Base-by-base conservation (phyloP, 1,140 invertebrate species). In the Scaptomyza montana region DNA sequence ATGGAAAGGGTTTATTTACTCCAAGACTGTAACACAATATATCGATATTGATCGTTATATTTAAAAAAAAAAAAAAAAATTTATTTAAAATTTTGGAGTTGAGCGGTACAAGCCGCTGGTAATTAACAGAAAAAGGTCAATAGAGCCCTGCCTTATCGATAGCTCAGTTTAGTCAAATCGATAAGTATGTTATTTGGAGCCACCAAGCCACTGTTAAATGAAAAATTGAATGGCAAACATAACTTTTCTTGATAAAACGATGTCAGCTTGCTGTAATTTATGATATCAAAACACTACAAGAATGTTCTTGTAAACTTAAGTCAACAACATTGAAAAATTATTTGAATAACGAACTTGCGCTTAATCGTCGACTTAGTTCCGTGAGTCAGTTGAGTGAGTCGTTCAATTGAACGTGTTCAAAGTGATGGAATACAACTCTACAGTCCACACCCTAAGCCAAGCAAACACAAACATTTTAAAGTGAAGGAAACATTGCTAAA, bases 401-500 rank as follows among this genome's bases (percentile, higher is more conserved):
- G 59, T 36, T 61, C 59, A 63, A 21, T 43, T 53, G 60, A 63
- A 53, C 36, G 10, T 8, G 33, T 21, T 25, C 9, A 9, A 53
- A 10, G 5, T 51, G 51, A 50, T 21, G 10, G 46, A 50, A 55
- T 62, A 30, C 72, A 74, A 63, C 72, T 46, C 66, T 55, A 53
- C 61, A 82, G 80, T 82, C 80, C 80, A 84, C 80, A 85, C 80
- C 80, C 80, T 77, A 85, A 81, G 78, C 74, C 67, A 49, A 85
- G 45, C 47, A 73, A 74, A 53, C 77, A 81, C 78, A 80, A 84
- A 79, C 71, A 76, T 70, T 36, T 59, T 41, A 19, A 65, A 85
- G 43, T 46, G 47, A 47, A 57, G 65, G 69, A 79, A 67, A 59
- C 39, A 66, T 41, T 50, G 51, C 12, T 28, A 69, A 77, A 69